Evolutionary conservation across 1,140 invertebrate species (phyloP).

Genomic region (Lordiphosa clarofinis): DNA sequence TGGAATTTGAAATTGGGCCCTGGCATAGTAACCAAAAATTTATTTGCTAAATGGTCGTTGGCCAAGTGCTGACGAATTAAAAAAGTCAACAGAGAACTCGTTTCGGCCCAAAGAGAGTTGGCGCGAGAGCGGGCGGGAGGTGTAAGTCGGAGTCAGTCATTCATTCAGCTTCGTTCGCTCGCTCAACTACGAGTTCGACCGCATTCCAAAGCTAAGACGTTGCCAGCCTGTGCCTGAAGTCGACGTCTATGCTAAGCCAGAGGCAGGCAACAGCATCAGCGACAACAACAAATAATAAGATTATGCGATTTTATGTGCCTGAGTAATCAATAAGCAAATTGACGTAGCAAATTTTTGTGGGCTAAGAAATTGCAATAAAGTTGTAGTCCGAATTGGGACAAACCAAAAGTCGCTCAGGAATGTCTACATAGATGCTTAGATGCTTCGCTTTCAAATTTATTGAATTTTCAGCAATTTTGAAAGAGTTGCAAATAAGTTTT

Average conservation of each 20-base stretch:
- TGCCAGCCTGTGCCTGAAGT: conserved; percentile 49
- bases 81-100: conserved; percentile 27
- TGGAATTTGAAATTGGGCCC: conserved; percentile 14
- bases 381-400: neutral
- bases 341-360: neutral
- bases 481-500: too few relatives aligned
- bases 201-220: conserved; percentile 73
- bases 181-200: conserved; percentile 66
- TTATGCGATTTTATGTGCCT: conserved; percentile 24
- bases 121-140: neutral
- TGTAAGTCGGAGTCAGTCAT: conserved; percentile 26
- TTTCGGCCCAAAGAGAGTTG: conserved; percentile 17
- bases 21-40: conserved; percentile 33
- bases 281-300: conserved; percentile 14
- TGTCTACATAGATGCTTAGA: too few relatives aligned
- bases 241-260: conserved; percentile 1
- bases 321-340: conserved; percentile 42
- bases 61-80: conserved; percentile 41
- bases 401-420: too few relatives aligned
- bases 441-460: too few relatives aligned
- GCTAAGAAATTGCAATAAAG: neutral
- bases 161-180: conserved; percentile 26
- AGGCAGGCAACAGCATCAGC: conserved; percentile 1
- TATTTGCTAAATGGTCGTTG: conserved; percentile 18
- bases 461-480: too few relatives aligned